Evolutionary conservation across 2,888 invertebrate species (phyloP), one percentile per base, ranked within the genome.

Genomic region (Pseudoips prasinana): DNA sequence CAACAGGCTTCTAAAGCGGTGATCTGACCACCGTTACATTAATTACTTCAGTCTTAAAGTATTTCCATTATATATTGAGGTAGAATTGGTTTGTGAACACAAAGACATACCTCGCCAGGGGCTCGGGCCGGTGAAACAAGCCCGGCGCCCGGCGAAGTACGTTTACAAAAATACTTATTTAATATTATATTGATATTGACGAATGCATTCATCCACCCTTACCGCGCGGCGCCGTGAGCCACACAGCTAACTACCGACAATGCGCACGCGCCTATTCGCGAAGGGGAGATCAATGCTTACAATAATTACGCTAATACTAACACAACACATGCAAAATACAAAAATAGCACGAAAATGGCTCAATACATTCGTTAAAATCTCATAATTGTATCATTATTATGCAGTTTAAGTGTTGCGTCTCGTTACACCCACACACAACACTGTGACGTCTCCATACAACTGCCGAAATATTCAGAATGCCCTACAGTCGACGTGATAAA

Each of bases 271-370:
- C 36, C 41, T 47, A 32, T 49, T 43, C 40, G 58, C 59, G 61
- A 71, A 74, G 66, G 66, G 74, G 60, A 68, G 72, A 70, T 64
- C 59, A 64, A 70, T 61, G 60, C 48, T 20, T 20, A 58, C 36
- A 46, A n/a, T 46, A 58, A 58, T 60, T 64, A 68, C 53, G 54
- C 73, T 82, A 80, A 76, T 46, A 73, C 85, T 85, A 83, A 85
- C 82, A 86, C 85, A 83, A 83, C 77, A 84, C 84, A 86, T 84
- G 85, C 85, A 80, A 75, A 69, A 77, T 83, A 80, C 66, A 81
- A 81, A 83, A 82, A 81, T 82, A 85, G 79, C 82, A 85, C 78
- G 64, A 73, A 73, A 78, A 82, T 76, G 82, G 80, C 83, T 78
- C 67, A 72, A 70, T 79, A 79, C 74, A 74, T 73, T 79, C 71